Conservation (phyloP, 2,113 vertebrate genomes). For the Apus apus region DNA sequence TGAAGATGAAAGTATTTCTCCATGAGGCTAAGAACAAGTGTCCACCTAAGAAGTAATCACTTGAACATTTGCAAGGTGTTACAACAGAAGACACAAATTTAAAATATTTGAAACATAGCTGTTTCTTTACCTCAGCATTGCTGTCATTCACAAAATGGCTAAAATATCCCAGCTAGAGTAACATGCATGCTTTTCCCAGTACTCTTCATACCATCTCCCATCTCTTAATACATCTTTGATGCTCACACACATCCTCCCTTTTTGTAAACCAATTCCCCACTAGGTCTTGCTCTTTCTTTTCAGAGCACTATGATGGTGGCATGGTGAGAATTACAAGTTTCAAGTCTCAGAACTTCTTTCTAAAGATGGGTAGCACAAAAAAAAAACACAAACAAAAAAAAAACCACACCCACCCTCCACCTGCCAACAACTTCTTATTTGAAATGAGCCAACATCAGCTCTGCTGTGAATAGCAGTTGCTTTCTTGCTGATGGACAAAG, state of each 20-base stretch:
- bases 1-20: background rate
- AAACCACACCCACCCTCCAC: too few species aligned
- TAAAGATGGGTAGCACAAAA: background rate
- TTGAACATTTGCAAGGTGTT: background rate
- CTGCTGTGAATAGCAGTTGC: background rate
- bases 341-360: background rate
- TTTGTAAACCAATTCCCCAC: background rate
- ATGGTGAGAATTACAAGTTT: background rate
- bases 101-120: background rate
- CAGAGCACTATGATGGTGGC: background rate
- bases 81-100: background rate
- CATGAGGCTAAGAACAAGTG: background rate
- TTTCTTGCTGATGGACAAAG: background rate
- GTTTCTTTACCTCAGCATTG: background rate
- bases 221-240: background rate
- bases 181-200: background rate
- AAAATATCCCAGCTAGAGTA: background rate
- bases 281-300: background rate
- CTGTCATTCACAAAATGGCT: background rate
- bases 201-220: background rate
- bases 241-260: background rate
- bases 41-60: background rate
- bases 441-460: background rate
- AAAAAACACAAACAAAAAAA: background rate
- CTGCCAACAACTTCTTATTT: background rate